Conservation (phyloP, 2,113 vertebrate species). For the Macroglossus sobrinus region DNA sequence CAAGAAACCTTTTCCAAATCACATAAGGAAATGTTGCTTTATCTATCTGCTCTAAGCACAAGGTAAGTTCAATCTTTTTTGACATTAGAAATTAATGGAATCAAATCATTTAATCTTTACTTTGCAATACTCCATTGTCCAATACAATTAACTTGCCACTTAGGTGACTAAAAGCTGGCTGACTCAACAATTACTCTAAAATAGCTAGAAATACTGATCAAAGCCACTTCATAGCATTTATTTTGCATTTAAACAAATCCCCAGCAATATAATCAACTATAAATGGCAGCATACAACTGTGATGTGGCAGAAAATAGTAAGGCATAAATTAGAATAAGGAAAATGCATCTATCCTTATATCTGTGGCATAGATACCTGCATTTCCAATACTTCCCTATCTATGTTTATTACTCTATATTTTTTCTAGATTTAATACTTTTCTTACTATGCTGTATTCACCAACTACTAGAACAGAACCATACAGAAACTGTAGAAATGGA, state of each 20-base stretch:
- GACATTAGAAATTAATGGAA: slow-evolving; percentile 58
- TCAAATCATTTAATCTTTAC: slow-evolving; percentile 52
- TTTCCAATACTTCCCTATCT: slow-evolving; percentile 49
- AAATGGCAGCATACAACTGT: slow-evolving; percentile 69
- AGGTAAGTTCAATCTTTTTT: slow-evolving; percentile 38
- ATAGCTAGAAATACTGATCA: slow-evolving; percentile 67
- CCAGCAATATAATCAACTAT: slow-evolving; percentile 57
- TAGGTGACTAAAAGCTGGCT: slow-evolving; percentile 59
- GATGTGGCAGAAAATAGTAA: slow-evolving; percentile 68
- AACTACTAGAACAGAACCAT: slow-evolving; percentile 22
- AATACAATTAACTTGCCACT: slow-evolving; percentile 51
- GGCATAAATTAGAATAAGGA: slow-evolving; percentile 62
- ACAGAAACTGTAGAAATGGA: slow-evolving; percentile 48
- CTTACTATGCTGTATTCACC: slow-evolving; percentile 44
- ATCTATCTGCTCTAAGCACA: slow-evolving; percentile 53
- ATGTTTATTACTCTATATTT: slow-evolving; percentile 49
- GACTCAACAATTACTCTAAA: slow-evolving; percentile 67
- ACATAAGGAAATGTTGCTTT: slow-evolving; percentile 59
- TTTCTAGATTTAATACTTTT: slow-evolving; percentile 55
- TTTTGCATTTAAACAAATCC: slow-evolving; percentile 62
- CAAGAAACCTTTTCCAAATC: slow-evolving; percentile 46
- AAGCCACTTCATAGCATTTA: slow-evolving; percentile 37
- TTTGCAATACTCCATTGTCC: slow-evolving; percentile 53
- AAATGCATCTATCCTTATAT: slow-evolving; percentile 53
- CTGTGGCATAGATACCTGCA: slow-evolving; percentile 28